phyloP scores from a whole-genome alignment of 2,888 invertebrate species.

The Phyto melanocephala region DNA sequence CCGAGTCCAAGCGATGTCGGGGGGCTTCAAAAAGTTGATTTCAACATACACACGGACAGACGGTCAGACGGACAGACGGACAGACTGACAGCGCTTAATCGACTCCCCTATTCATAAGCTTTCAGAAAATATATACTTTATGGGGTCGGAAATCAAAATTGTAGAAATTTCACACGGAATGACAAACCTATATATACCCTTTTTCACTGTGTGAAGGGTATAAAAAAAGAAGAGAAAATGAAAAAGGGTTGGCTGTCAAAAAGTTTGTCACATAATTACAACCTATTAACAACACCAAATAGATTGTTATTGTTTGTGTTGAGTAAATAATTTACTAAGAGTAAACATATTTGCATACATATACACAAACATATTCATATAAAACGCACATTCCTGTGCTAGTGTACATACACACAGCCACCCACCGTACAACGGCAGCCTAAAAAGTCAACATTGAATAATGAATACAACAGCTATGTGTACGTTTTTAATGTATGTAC shows the following conservation, averaged over 20 bases:
- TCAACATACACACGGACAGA: too few relatives aligned
- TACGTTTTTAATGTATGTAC: not conserved
- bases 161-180: too few relatives aligned
- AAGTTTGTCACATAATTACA: slow-evolving; percentile 70
- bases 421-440: not conserved
- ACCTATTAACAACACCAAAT: slow-evolving; percentile 68
- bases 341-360: not conserved
- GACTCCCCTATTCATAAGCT: too few relatives aligned
- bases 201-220: too few relatives aligned
- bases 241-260: slow-evolving; percentile 70
- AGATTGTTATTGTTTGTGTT: slow-evolving; percentile 67
- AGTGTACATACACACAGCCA: not conserved
- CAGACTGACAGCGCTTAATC: too few relatives aligned
- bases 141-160: too few relatives aligned
- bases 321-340: slow-evolving; percentile 60
- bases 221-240: slow-evolving; percentile 60
- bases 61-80: too few relatives aligned
- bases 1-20: too few relatives aligned
- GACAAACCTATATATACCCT: too few relatives aligned
- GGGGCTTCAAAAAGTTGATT: too few relatives aligned
- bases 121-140: too few relatives aligned
- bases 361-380: not conserved
- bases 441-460: slow-evolving; percentile 44
- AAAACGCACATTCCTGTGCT: slow-evolving; percentile 26
- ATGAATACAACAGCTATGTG: slow-evolving; percentile 6